phyloP scores from a whole-genome alignment of 2,888 invertebrate species.

The Thymelicus sylvestris region DNA sequence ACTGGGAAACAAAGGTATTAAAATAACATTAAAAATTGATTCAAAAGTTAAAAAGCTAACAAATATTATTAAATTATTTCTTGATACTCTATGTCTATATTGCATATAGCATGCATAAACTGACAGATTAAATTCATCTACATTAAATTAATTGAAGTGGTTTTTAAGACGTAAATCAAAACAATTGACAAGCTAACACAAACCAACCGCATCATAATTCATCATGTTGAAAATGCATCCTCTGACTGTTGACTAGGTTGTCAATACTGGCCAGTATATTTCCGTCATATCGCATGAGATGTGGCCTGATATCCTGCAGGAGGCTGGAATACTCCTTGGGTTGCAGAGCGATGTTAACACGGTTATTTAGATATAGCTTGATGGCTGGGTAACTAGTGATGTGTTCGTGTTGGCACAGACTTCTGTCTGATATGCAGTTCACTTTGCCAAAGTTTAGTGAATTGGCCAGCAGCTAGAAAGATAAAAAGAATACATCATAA shows the following conservation, averaged over 20 bases:
- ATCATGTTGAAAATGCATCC: constrained; percentile 60
- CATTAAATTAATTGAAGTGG: no score
- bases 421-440: constrained; percentile 71
- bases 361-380: constrained; percentile 63
- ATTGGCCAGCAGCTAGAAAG: constrained; percentile 64
- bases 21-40: no score
- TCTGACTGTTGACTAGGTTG: constrained; percentile 49
- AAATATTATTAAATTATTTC: no score
- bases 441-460: constrained; percentile 73
- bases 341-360: constrained; percentile 58
- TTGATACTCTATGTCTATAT: no score
- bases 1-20: no score
- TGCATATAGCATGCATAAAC: no score
- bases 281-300: constrained; percentile 58
- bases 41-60: no score
- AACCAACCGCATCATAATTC: constrained; percentile 60
- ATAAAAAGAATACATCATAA: not conserved
- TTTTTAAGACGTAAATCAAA: no score
- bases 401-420: constrained; percentile 72
- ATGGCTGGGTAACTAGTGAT: constrained; percentile 71
- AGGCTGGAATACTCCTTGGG: constrained; percentile 56
- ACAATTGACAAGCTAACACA: not conserved
- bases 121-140: no score
- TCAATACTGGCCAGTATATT: constrained; percentile 52
- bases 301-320: constrained; percentile 58